phyloP scores from a whole-genome alignment of 1,140 invertebrate genomes.

The Vanessa tameamea region DNA sequence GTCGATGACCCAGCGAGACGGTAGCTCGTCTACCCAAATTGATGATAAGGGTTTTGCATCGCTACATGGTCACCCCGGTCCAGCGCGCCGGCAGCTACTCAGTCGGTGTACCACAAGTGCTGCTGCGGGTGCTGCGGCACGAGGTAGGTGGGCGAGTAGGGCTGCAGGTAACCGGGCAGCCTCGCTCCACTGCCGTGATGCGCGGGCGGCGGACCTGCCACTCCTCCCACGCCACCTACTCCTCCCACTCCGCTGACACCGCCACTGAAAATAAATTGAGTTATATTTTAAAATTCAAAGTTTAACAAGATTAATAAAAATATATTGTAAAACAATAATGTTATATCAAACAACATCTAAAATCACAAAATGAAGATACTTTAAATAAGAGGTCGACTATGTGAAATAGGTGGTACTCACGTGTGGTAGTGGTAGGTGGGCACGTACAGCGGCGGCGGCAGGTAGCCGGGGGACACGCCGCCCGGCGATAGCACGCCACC shows the following conservation, averaged over 20 bases:
- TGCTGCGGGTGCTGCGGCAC: constrained; percentile 71
- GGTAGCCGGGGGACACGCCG: constrained; percentile 73
- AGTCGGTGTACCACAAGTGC: constrained; percentile 80
- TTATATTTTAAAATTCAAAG: background rate
- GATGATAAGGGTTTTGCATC: no score
- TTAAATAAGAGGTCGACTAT: background rate
- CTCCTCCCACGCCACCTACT: constrained; percentile 47
- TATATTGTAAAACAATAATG: no score
- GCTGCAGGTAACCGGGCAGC: constrained; percentile 74
- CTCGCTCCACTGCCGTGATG: constrained; percentile 72
- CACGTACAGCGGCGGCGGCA: constrained; percentile 74
- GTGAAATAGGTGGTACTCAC: constrained; percentile 47
- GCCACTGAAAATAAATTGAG: constrained; percentile 40
- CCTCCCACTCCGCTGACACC: constrained; percentile 46
- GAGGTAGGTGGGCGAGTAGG: constrained; percentile 75
- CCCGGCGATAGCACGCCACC: constrained; percentile 71
- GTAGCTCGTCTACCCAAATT: background rate
- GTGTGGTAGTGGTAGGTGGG: constrained; percentile 78
- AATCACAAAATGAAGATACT: no score
- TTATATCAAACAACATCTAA: background rate
- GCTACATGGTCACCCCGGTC: no score
- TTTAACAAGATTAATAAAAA: no score
- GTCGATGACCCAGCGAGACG: background rate
- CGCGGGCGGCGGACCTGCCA: constrained; percentile 68
- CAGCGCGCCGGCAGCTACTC: constrained; percentile 33